Evolutionary conservation across 2,113 vertebrate genomes (phyloP).

Genomic region (Catharus bicknelli): DNA sequence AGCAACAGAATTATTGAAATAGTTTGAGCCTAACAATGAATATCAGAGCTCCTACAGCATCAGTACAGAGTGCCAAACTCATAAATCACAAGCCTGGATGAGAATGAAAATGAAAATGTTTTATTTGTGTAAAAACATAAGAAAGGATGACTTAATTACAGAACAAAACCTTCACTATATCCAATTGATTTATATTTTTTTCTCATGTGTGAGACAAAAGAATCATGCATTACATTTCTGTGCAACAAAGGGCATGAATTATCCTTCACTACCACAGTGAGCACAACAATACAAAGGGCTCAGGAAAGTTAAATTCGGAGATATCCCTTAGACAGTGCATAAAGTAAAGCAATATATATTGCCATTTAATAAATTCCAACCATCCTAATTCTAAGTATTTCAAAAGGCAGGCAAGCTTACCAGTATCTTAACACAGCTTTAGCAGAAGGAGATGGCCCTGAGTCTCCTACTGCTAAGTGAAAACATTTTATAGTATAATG

Average conservation of each 20-base stretch:
- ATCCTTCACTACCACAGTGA: background rate
- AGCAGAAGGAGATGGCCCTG: background rate
- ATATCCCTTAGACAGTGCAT: background rate
- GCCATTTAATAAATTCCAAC: background rate
- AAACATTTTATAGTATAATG: background rate
- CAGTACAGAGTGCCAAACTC: slow-evolving; percentile 26
- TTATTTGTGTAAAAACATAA: slow-evolving; percentile 54
- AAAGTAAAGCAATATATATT: background rate
- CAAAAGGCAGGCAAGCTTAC: background rate
- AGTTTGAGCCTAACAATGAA: slow-evolving; percentile 59
- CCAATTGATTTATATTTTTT: slow-evolving; percentile 45
- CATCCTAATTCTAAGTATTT: background rate
- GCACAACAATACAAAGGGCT: background rate
- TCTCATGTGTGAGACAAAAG: slow-evolving; percentile 36
- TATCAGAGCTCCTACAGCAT: slow-evolving; percentile 26
- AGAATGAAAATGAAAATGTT: slow-evolving; percentile 50
- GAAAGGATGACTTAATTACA: slow-evolving; percentile 60
- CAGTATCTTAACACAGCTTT: background rate
- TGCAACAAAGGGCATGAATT: slow-evolving; percentile 14
- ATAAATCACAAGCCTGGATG: slow-evolving; percentile 60
- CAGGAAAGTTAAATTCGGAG: background rate
- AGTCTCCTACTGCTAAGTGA: background rate
- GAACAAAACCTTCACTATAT: slow-evolving; percentile 47
- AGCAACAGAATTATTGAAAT: slow-evolving; percentile 52
- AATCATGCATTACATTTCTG: background rate